Evolutionary conservation across 2,888 invertebrate species (phyloP), one percentile per base, ranked within the genome.

Genomic region (Axea sp.): DNA sequence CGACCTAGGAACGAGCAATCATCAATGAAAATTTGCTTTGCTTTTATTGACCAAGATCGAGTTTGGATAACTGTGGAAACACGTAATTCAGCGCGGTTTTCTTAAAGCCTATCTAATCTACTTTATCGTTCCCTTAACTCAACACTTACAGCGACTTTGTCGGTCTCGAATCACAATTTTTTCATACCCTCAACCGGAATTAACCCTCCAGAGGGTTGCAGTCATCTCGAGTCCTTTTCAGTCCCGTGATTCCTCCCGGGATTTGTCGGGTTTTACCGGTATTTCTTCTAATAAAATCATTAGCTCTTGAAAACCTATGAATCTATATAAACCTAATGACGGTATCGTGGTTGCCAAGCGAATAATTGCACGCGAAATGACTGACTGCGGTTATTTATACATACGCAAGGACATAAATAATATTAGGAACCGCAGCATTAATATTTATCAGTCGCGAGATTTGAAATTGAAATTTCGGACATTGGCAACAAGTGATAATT

Each of bases 401-500:
- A 9, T 11, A 8, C 2, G 28, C 26, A 4, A 3, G 24, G 6
- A 3, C 49, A 33, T 37, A 37, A 37, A 30, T 39, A 30, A 39
- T 49, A 49, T 60, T 39, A 24, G 9, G 9, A 28, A 12, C 8
- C 24, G 17, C 26, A 12, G 14, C 49, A 67, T 67, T 43, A 68
- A 68, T 59, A 59, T 68, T 49, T 49, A 67, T 47, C 31, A 37
- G 3, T 0, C 11, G 24, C 15, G 37, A 12, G 31, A 71, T 71
- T 71, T 62, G 55, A 71, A 71, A 55, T 55, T 47, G 64, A 71
- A 71, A 64, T 71, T 51, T 41, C 14, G 55, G 28, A 17, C 41
- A 51, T 37, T 59, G 35, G 72, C 59, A 72, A 65, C 65, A 65
- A 72, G 64, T 59, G 65, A 35, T 53, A 72, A 65, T 71, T 57